Conservation (phyloP, 2,113 vertebrate species). For the Phalacrocorax brasilianus region DNA sequence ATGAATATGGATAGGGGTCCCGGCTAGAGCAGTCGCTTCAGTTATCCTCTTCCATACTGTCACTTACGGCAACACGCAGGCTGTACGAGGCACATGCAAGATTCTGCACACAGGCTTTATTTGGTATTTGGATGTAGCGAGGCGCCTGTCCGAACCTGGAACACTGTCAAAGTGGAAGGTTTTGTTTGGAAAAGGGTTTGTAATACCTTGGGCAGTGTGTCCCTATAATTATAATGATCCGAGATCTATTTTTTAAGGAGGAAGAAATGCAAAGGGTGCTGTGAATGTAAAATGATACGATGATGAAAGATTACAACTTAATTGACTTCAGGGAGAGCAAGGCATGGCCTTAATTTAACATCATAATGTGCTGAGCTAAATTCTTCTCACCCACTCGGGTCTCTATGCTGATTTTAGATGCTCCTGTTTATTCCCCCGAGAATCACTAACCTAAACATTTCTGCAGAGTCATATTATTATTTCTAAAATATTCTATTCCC, state of each 20-base stretch:
- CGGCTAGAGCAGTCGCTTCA: background rate
- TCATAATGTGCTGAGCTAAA: background rate
- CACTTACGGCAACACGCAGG: background rate
- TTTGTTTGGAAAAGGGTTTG: background rate
- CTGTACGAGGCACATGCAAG: background rate
- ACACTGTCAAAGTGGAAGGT: background rate
- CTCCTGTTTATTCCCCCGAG: background rate
- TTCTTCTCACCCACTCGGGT: background rate
- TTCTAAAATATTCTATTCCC: background rate
- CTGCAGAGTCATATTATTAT: background rate
- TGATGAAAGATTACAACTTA: conserved; percentile 7
- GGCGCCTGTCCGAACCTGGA: background rate
- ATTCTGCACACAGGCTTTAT: background rate
- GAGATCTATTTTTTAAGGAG: background rate
- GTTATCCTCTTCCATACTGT: background rate
- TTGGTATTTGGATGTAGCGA: background rate
- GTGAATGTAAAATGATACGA: background rate
- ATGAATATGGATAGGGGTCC: background rate
- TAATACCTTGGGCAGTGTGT: background rate
- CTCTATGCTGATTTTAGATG: background rate
- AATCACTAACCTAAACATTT: background rate
- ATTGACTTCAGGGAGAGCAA: background rate
- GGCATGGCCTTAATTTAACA: background rate
- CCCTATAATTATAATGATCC: background rate
- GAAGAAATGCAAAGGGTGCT: background rate